Conservation (phyloP, 1,140 invertebrate genomes). For the Sinonovacula constricta region DNA sequence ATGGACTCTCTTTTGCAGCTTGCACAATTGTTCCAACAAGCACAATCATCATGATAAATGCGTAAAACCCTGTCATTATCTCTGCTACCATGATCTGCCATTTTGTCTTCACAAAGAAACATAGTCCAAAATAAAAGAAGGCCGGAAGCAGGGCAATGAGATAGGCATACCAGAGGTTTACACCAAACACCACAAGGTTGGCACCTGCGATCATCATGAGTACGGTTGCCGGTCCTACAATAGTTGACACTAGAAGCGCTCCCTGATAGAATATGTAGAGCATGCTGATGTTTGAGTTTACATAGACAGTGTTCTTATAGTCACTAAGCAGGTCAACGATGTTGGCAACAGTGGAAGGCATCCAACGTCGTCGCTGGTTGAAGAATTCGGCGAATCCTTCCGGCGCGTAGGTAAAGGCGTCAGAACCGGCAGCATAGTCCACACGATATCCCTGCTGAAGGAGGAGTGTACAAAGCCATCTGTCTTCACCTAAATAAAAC, state of each 20-base stretch:
- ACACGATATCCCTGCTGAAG: constrained; percentile 98
- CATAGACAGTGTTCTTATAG: constrained; percentile 87
- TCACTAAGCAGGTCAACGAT: constrained; percentile 82
- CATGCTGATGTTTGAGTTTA: constrained; percentile 97
- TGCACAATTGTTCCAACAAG: constrained; percentile 71
- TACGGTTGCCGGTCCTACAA: constrained; percentile 83
- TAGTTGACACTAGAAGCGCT: constrained; percentile 44
- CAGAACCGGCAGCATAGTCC: constrained; percentile 98
- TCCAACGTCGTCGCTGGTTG: constrained; percentile 84
- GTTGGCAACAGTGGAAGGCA: constrained; percentile 85
- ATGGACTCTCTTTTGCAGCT: constrained; percentile 57
- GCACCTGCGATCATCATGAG: constrained; percentile 80
- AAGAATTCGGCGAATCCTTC: constrained; percentile 84
- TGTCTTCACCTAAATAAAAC: constrained; percentile 77
- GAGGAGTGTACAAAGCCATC: constrained; percentile 95
- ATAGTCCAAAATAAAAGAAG: constrained; percentile 79
- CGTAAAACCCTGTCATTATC: constrained; percentile 71
- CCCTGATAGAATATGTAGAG: constrained; percentile 96
- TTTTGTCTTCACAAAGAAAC: constrained; percentile 78
- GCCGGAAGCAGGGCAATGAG: constrained; percentile 80
- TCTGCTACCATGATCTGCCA: constrained; percentile 77
- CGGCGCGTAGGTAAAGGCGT: constrained; percentile 96
- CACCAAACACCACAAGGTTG: constrained; percentile 81
- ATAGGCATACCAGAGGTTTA: constrained; percentile 75
- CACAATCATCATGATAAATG: constrained; percentile 76